Evolutionary conservation across 2,888 invertebrate genomes (phyloP).

Genomic region (Eristalinus sepulchralis): DNA sequence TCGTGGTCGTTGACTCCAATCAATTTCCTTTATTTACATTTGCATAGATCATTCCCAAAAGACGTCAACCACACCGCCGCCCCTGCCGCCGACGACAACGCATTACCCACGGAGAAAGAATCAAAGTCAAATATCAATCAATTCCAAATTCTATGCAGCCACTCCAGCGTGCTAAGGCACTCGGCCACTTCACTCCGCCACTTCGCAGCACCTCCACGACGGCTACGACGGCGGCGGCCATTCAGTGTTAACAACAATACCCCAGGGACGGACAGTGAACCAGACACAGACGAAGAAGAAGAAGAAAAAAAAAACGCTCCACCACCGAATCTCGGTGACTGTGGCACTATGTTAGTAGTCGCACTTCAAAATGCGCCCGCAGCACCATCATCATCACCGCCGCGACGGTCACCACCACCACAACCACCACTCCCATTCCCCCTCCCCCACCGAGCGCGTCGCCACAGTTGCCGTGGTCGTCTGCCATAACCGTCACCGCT

Average conservation of each 20-base stretch:
- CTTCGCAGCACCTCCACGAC: neutral
- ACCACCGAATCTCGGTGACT: conserved; percentile 78
- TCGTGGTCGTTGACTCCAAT: conserved; percentile 54
- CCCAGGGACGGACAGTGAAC: conserved; percentile 3
- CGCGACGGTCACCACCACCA: neutral
- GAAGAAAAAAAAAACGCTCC: neutral
- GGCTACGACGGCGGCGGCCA: neutral
- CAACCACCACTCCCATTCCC: neutral
- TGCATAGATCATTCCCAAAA: conserved; percentile 23
- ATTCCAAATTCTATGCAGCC: conserved; percentile 39
- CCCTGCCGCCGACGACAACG: neutral
- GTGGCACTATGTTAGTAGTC: conserved; percentile 80
- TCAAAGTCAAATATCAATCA: conserved; percentile 27
- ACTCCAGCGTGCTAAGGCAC: neutral
- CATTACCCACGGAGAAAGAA: conserved; percentile 27
- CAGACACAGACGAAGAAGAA: conserved; percentile 14
- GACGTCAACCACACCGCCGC: neutral
- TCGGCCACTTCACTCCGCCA: neutral
- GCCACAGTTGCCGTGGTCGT: conserved; percentile 16
- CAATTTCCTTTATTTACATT: conserved; percentile 49
- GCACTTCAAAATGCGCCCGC: conserved; percentile 49
- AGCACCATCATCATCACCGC: conserved; percentile 1
- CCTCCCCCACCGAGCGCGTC: too few relatives aligned
- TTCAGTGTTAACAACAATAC: conserved; percentile 22
- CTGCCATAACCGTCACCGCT: conserved; percentile 63